Conservation (phyloP, 2,888 invertebrate species). For the Sarcophaga caerulescens region DNA sequence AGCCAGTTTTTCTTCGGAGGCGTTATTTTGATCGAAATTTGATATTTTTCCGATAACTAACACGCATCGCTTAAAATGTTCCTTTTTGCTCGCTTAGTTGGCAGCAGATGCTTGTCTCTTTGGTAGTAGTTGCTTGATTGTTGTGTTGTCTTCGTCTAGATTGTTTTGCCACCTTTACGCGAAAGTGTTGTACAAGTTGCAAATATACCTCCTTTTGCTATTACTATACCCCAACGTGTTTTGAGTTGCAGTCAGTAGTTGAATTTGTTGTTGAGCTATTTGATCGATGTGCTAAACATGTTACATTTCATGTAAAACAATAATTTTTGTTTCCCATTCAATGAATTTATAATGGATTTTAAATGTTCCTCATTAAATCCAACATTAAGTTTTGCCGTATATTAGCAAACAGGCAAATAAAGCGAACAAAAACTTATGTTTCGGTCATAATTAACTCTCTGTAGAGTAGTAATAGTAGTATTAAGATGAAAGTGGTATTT, state of each 20-base stretch:
- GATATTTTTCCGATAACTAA: conserved; percentile 80
- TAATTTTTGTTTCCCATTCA: conserved; percentile 73
- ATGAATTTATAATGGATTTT: conserved; percentile 57
- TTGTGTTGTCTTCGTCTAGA: conserved; percentile 52
- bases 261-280: conserved; percentile 57
- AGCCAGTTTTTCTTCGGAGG: conserved; percentile 71
- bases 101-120: conserved; percentile 62
- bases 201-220: background rate
- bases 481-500: too few species aligned
- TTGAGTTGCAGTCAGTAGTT: background rate
- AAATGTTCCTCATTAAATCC: conserved; percentile 44
- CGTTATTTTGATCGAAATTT: conserved; percentile 80
- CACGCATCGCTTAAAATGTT: conserved; percentile 64
- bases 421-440: background rate
- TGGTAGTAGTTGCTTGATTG: conserved; percentile 34
- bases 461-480: background rate
- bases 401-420: conserved; percentile 7
- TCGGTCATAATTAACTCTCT: conserved; percentile 25
- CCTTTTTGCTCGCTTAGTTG: conserved; percentile 14
- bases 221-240: background rate
- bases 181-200: conserved; percentile 55
- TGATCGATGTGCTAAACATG: conserved; percentile 78
- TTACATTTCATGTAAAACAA: conserved; percentile 79
- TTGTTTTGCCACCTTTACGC: conserved; percentile 72
- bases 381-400: conserved; percentile 31